Evolutionary conservation across 2,797 vertebrate genomes (phyloP), one percentile per base, ranked within the genome.

Genomic region (Pipistrellus pipistrellus): DNA sequence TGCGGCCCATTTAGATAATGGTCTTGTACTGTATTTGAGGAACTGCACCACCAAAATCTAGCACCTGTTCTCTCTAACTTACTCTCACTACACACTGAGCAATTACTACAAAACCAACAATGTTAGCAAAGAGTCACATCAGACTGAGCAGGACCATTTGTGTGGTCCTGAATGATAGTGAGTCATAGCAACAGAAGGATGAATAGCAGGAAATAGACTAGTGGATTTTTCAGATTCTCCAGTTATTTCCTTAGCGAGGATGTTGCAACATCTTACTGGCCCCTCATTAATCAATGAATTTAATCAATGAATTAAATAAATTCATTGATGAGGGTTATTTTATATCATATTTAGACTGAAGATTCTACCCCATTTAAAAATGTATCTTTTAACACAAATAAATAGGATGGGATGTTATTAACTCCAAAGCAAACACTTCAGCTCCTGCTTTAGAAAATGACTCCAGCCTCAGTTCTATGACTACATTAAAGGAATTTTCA

Each of bases 341-440:
- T 77, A 25, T 15, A 89, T 77, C 46, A 68, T 64, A 41, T 44
- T 46, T 76, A 64, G 3, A 85, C 32, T 76, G 15, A 51, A 76
- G 14, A 78, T 83, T 90, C 69, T 51, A 72, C 0, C 4, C 21
- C 18, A 13, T 59, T 82, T 69, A 51, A 75, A 89, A 81, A 11
- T 48, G 6, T 48, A 15, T 59, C 14, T 23, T 81, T 86, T 91
- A 89, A 87, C 25, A 88, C 25, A 88, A 69, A 85, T 66, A 92
- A 80, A 59, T 23, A 77, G n/a, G 4, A 68, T 46, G 21, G 17
- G 32, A 17, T 44, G 23, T 15, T 48, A 35, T 68, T 64, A 78
- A 69, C 21, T n/a, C 12, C n/a, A 69, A 77, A 78, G 4, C 66
- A 72, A 6, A 73, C 77, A 75, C 4, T 69, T 51, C 23, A 77